A percentile compares a stretch with the other conserved stretches of the same genome.
Evolutionary conservation across 1,140 invertebrate species (phyloP).

Genomic region (Phortica variegata): DNA sequence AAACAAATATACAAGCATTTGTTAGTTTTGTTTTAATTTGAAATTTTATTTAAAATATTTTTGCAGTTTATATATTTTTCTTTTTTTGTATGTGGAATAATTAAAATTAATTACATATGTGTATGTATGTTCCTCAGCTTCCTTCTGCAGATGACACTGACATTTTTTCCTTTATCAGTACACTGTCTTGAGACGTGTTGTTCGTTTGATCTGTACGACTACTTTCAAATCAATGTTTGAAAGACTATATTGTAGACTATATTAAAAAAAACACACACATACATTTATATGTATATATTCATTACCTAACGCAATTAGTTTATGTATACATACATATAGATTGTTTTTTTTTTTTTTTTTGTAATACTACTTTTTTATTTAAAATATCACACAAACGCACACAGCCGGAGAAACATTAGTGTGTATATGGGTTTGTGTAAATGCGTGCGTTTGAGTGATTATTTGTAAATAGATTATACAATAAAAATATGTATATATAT

Average conservation of each 20-base stretch:
- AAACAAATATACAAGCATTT: too few relatives aligned
- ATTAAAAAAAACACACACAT: constrained; percentile 26
- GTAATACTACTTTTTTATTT: constrained; percentile 31
- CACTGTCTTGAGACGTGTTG: too few relatives aligned
- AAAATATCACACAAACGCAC: constrained; percentile 8
- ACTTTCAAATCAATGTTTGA: too few relatives aligned
- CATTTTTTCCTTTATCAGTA: too few relatives aligned
- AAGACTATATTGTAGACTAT: constrained; percentile 38
- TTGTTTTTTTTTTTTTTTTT: constrained; percentile 16
- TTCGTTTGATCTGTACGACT: too few relatives aligned
- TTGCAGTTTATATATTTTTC: too few relatives aligned
- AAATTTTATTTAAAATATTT: too few relatives aligned
- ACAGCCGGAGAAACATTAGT: constrained; percentile 5
- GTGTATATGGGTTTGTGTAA: constrained; percentile 8
- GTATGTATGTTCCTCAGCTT: too few relatives aligned
- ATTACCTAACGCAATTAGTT: constrained; percentile 8
- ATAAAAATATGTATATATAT: constrained; percentile 43
- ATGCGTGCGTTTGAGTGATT: constrained; percentile 1
- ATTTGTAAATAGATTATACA: constrained; percentile 44
- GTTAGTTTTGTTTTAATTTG: too few relatives aligned
- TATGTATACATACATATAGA: constrained; percentile 29
- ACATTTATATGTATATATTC: constrained; percentile 20
- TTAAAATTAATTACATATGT: too few relatives aligned
- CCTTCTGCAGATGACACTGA: too few relatives aligned
- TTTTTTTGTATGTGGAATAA: too few relatives aligned